phyloP scores from a whole-genome alignment of 2,113 vertebrate genomes.

The Papio anubis region DNA sequence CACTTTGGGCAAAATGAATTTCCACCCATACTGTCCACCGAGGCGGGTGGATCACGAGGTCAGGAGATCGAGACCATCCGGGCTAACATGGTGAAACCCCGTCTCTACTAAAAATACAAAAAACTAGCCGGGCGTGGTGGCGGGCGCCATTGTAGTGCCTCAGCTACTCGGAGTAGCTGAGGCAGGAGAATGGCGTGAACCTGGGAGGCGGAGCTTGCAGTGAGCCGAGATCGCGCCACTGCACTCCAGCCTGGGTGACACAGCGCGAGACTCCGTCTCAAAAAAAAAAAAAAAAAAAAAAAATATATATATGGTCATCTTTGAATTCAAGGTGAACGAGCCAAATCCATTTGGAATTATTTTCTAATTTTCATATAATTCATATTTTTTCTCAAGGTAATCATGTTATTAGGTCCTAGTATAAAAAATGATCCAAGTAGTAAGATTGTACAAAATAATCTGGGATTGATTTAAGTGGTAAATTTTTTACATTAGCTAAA shows the following conservation, averaged over 20 bases:
- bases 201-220: too few species aligned
- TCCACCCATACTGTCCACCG: background rate
- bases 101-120: too few species aligned
- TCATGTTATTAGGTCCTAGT: background rate
- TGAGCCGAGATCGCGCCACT: too few species aligned
- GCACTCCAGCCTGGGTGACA: too few species aligned
- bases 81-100: too few species aligned
- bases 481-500: conserved; percentile 26
- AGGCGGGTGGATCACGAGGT: too few species aligned
- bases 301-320: background rate
- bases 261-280: too few species aligned
- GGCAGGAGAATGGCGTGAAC: too few species aligned
- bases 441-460: background rate
- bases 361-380: conserved; percentile 2
- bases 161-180: too few species aligned
- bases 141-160: too few species aligned
- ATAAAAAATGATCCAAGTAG: conserved; percentile 23
- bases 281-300: background rate
- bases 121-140: too few species aligned
- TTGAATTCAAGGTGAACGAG: background rate
- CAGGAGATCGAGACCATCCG: too few species aligned
- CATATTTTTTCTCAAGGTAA: conserved; percentile 11
- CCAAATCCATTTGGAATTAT: conserved; percentile 40
- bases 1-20: conserved; percentile 48
- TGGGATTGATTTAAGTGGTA: background rate